Percentiles rank a stretch among this genome's conserved stretches.
These are phyloP conservation scores for Dromococcyx pavoninus DNA, from an alignment of 2,797 vertebrate genomes.

Conservation along the genomic window DNA sequence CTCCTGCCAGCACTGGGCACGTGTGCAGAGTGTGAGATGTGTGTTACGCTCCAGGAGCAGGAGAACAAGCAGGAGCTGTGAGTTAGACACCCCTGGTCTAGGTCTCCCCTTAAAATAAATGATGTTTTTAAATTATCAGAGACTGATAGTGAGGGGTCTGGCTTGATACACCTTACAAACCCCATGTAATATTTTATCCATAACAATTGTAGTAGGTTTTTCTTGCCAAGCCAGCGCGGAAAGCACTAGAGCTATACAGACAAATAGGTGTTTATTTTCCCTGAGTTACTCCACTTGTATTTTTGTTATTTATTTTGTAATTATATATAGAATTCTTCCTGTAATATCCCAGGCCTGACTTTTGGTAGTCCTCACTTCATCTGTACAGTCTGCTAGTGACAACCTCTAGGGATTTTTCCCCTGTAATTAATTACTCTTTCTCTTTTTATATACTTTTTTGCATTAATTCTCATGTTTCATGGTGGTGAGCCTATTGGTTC, in stretches of 20 bases:
- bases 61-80: too few species aligned
- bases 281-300: not conserved
- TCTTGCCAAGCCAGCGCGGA: not conserved
- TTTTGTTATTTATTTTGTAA: not conserved
- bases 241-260: not conserved
- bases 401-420: not conserved
- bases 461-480: not conserved
- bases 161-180: not conserved
- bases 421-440: not conserved
- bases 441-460: not conserved
- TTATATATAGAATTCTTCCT: not conserved
- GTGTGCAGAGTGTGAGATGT: too few species aligned
- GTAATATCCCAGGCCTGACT: not conserved
- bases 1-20: too few species aligned
- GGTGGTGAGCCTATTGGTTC: not conserved
- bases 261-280: not conserved
- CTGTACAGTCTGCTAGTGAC: not conserved
- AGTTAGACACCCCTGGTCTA: too few species aligned
- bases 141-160: not conserved
- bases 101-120: not conserved
- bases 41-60: too few species aligned
- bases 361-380: not conserved
- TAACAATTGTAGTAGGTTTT: not conserved
- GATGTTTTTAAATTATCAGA: not conserved
- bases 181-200: not conserved